Evolutionary conservation across 2,797 vertebrate genomes (phyloP).

Genomic region (Poecilia wingei): DNA sequence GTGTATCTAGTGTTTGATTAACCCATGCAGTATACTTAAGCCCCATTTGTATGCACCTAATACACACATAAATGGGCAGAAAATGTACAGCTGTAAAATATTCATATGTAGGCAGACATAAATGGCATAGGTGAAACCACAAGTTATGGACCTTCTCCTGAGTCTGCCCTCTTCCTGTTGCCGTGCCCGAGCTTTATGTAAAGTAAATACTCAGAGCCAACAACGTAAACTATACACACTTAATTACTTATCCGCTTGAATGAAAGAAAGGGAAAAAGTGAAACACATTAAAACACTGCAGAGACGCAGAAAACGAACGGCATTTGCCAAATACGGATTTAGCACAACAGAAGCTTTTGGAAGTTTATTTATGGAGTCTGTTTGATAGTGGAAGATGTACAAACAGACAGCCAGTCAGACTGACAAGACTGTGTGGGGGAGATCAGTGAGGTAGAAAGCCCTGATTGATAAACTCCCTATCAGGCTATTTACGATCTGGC

Average conservation of each 20-base stretch:
- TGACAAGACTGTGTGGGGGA: constrained; percentile 84
- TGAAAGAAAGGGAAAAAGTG: constrained; percentile 12
- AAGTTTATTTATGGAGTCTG: constrained; percentile 57
- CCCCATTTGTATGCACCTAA: constrained; percentile 64
- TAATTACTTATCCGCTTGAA: constrained; percentile 18
- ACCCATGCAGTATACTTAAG: constrained; percentile 67
- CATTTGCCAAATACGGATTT: constrained; percentile 44
- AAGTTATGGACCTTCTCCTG: constrained; percentile 50
- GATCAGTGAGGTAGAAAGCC: constrained; percentile 83
- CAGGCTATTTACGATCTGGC: constrained; percentile 99
- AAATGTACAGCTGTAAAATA: constrained; percentile 54
- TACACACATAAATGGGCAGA: constrained; percentile 55
- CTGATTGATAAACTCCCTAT: constrained; percentile 99
- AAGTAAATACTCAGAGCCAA: constrained; percentile 12
- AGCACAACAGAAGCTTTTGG: constrained; percentile 50
- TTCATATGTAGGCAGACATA: constrained; percentile 44
- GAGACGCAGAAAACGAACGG: constrained; percentile 26
- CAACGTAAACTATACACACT: constrained; percentile 1
- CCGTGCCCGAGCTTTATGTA: constrained; percentile 3
- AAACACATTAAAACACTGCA: constrained; percentile 28
- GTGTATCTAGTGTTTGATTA: constrained; percentile 74
- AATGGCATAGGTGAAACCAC: constrained; percentile 60
- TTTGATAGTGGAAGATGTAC: constrained; percentile 48
- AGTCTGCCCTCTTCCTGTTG: constrained; percentile 35
- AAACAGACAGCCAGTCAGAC: constrained; percentile 70